Conservation (phyloP, 2,888 invertebrate genomes). For the Andrena minutula region DNA sequence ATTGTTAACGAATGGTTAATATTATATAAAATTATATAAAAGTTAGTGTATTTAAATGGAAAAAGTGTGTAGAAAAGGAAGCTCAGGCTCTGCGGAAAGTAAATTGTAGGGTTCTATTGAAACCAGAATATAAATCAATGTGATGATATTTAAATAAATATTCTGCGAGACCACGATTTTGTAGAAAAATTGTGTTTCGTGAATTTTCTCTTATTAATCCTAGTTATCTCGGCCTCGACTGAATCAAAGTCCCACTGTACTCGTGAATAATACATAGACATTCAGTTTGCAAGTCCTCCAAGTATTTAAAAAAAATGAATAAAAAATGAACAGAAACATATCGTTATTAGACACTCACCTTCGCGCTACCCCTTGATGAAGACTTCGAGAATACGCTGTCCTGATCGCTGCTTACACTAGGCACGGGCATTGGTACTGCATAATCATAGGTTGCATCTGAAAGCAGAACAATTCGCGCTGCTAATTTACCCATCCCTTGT, state of each 20-base stretch:
- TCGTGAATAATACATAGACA: not conserved
- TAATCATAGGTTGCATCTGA: constrained; percentile 84
- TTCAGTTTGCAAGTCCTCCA: not conserved
- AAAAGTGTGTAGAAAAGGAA: not conserved
- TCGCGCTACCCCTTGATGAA: constrained; percentile 83
- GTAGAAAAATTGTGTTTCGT: too few relatives aligned
- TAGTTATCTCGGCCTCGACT: not conserved
- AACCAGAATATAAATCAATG: too few relatives aligned
- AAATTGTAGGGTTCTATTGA: too few relatives aligned
- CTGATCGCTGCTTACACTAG: constrained; percentile 84
- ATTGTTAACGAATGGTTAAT: not conserved
- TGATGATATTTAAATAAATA: too few relatives aligned
- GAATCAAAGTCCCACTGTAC: not conserved
- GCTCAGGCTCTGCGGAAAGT: too few relatives aligned
- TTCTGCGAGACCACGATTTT: too few relatives aligned
- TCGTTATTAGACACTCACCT: constrained; percentile 73
- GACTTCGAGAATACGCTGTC: constrained; percentile 84
- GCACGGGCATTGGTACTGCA: constrained; percentile 84
- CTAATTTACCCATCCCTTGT: not conserved
- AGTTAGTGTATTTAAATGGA: not conserved
- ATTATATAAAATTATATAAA: not conserved
- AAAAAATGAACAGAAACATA: not conserved
- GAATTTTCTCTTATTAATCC: not conserved
- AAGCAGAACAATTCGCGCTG: constrained; percentile 33
- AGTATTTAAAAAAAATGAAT: not conserved